A percentile compares a stretch with the other conserved stretches of the same genome.
Conservation (phyloP, 2,888 invertebrate species). For the Trichogramma evanescens region DNA sequence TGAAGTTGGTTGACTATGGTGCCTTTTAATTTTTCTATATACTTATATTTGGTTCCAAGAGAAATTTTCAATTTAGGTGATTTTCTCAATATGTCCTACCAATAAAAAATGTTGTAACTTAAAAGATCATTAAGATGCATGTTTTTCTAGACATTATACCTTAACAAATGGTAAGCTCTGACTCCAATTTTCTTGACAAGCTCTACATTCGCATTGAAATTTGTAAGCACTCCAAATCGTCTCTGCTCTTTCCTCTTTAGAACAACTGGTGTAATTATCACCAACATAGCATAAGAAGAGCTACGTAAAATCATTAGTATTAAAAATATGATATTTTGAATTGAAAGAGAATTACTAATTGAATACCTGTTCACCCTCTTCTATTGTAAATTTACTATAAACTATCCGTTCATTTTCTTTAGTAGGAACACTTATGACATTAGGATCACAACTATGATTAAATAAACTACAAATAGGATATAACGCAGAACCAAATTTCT, state of each 20-base stretch:
- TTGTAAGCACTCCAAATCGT: too few relatives aligned
- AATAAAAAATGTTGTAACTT: too few relatives aligned
- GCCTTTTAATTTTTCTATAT: not conserved
- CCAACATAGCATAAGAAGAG: not conserved
- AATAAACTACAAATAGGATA: not conserved
- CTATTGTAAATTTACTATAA: not conserved
- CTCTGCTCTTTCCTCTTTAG: too few relatives aligned
- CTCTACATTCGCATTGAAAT: too few relatives aligned
- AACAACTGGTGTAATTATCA: not conserved
- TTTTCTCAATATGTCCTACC: too few relatives aligned
- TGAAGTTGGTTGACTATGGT: not conserved
- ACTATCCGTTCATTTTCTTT: not conserved
- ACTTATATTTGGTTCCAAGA: not conserved
- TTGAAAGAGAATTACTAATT: not conserved
- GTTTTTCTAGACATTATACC: too few relatives aligned
- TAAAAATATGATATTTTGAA: not conserved
- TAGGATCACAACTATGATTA: not conserved
- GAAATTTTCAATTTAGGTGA: not conserved
- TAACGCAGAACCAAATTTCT: not conserved
- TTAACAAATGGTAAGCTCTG: too few relatives aligned
- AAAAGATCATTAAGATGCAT: too few relatives aligned
- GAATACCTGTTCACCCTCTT: slow-evolving; percentile 6
- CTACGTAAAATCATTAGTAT: not conserved
- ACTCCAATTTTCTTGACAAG: too few relatives aligned
- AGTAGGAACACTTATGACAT: slow-evolving; percentile 17